Conservation (phyloP, 2,888 invertebrate species). For the Amiota minor region DNA sequence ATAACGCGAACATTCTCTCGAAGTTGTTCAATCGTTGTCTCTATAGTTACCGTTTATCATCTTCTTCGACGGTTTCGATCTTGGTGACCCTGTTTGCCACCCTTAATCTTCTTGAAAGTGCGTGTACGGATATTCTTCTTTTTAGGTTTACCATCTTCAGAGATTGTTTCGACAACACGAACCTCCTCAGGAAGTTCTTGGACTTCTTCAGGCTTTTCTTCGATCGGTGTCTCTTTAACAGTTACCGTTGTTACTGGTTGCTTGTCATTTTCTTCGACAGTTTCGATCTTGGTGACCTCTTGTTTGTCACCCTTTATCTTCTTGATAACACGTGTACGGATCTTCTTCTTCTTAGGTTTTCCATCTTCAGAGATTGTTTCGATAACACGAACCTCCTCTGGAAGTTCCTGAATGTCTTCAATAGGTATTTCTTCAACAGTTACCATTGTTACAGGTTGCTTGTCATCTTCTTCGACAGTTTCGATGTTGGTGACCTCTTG, state of each 20-base stretch:
- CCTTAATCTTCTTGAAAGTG: conserved; percentile 41
- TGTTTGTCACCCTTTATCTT: conserved; percentile 49
- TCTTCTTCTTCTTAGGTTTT: conserved; percentile 45
- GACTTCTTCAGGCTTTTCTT: conserved; percentile 19
- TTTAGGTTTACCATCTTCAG: conserved; percentile 39
- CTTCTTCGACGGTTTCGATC: conserved; percentile 41
- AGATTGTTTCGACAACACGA: conserved; percentile 35
- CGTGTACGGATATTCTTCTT: conserved; percentile 41
- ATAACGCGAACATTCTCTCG: conserved; percentile 45
- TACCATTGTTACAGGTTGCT: conserved; percentile 41
- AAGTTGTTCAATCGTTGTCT: conserved; percentile 34
- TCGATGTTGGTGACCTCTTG: too few species aligned
- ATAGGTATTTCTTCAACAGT: conserved; percentile 40
- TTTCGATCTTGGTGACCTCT: conserved; percentile 49
- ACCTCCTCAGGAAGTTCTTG: conserved; percentile 37
- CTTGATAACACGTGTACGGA: conserved; percentile 47
- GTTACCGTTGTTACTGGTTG: conserved; percentile 45
- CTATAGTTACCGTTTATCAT: conserved; percentile 37
- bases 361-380: conserved; percentile 43
- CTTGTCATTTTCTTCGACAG: conserved; percentile 47
- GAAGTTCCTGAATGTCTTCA: conserved; percentile 39
- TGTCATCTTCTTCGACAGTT: too few species aligned
- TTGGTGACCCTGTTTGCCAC: conserved; percentile 42
- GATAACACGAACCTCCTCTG: conserved; percentile 42
- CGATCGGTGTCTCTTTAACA: conserved; percentile 38